Base-by-base conservation (phyloP, 2,113 vertebrate species). In the Thunnus maccoyii region DNA sequence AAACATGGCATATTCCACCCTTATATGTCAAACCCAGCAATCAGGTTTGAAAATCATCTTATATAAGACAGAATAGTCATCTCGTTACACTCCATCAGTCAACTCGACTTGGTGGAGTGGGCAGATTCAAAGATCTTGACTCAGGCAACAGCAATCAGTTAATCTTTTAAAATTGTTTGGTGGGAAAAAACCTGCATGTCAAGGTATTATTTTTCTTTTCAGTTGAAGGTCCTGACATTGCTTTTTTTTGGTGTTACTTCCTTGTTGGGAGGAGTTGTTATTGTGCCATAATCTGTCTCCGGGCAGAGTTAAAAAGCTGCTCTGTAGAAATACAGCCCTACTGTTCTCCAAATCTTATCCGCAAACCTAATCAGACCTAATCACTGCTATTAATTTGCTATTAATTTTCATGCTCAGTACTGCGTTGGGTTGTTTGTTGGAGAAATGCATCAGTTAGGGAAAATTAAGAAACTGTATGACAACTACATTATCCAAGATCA, bases 231-330 rank as follows among this genome's bases (percentile, higher is more conserved):
- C 36, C 36, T 41, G 36, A 41, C 36, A 51, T 15, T 8, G 0
- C 5, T 12, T 62, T 57, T 30, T 41, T 56, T 27, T 30, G 2
- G 30, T 47, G 55, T 36, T 66, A 77, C 74, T 86, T 88, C n/a
- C 60, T 83, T 27, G 1, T 51, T 81, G 52, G 18, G 11, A 25
- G 14, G 1, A 44, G 15, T 41, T 46, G 30, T 65, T 41, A 22
- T 10, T 54, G 5, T 64, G 55, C 4, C 52, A 36, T 81, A 72
- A 76, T 14, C 81, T 78, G 69, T 89, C 62, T 58, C 80, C 41
- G 55, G 77, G 82, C 64, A 80, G 86, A 86, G 20, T 22, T 25
- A 44, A 36, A 56, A 10, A 5, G 76, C 48, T 73, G 57, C 17
- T 57, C n/a, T 44, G 18, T 1, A 18, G 4, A 60, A 54, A 12